phyloP scores from a whole-genome alignment of 2,888 invertebrate genomes.

The Dicyrtomina minuta region DNA sequence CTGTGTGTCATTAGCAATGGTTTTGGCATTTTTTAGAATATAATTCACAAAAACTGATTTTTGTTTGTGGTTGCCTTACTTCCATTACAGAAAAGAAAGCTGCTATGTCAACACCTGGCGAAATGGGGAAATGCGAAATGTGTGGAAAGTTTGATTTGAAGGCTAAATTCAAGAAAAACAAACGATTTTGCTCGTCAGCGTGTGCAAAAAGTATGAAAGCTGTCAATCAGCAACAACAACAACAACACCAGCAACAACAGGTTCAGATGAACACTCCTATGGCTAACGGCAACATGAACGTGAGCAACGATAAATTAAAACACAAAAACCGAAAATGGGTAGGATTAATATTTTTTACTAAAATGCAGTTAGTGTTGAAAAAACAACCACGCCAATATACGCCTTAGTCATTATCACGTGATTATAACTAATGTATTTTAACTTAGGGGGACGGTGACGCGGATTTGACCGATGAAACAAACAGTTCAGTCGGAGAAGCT shows the following conservation, averaged over 20 bases:
- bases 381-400: too few species aligned
- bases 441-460: conserved; percentile 48
- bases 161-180: conserved; percentile 70
- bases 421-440: too few species aligned
- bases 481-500: conserved; percentile 50
- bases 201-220: conserved; percentile 62
- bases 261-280: conserved; percentile 9
- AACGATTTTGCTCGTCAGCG: conserved; percentile 72
- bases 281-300: conserved; percentile 28
- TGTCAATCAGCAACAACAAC: conserved; percentile 39
- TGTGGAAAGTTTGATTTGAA: conserved; percentile 70
- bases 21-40: too few species aligned
- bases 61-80: too few species aligned
- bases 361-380: neutral
- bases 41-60: too few species aligned
- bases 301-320: conserved; percentile 21
- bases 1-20: neutral
- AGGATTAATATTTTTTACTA: conserved; percentile 18
- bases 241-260: conserved; percentile 35
- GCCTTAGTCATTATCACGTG: too few species aligned
- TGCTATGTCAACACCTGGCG: conserved; percentile 56
- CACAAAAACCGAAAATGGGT: conserved; percentile 49
- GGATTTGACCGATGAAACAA: conserved; percentile 51
- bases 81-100: conserved; percentile 62
- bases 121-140: conserved; percentile 69